Conservation (phyloP, 2,888 invertebrate genomes). For the Asteroscopus sphinx region DNA sequence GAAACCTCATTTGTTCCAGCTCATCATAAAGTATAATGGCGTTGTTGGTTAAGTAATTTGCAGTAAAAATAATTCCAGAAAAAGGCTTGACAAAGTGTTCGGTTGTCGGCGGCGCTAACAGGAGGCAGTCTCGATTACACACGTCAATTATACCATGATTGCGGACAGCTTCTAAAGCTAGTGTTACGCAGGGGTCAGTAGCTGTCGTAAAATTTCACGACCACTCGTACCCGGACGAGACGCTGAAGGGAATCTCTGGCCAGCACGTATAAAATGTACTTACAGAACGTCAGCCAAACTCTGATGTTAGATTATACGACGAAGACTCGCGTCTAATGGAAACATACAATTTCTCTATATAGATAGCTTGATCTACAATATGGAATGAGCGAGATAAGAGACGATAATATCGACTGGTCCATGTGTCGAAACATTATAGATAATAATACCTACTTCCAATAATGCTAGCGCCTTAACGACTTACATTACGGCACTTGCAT, state of each 20-base stretch:
- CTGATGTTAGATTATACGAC: conserved; percentile 60
- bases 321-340: conserved; percentile 61
- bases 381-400: conserved; percentile 56
- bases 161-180: conserved; percentile 76
- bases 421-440: conserved; percentile 58
- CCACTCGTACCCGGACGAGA: conserved; percentile 66
- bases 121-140: conserved; percentile 70
- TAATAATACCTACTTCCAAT: conserved; percentile 42
- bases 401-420: conserved; percentile 55
- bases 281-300: conserved; percentile 33
- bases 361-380: conserved; percentile 56
- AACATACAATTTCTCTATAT: conserved; percentile 62
- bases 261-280: conserved; percentile 49
- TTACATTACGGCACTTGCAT: conserved; percentile 62
- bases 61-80: conserved; percentile 72
- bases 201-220: conserved; percentile 82
- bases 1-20: conserved; percentile 47
- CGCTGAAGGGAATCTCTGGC: conserved; percentile 67
- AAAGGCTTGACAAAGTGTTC: conserved; percentile 73
- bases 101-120: conserved; percentile 67
- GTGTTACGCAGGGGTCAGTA: conserved; percentile 78
- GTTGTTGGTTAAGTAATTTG: conserved; percentile 66
- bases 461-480: conserved; percentile 37
- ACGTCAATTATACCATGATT: conserved; percentile 78
- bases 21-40: conserved; percentile 67